Percentiles rank a stretch among this genome's conserved stretches.
These are phyloP conservation scores for Mycteria americana DNA, from an alignment of 2,797 vertebrate genomes.

Conservation along the genomic window DNA sequence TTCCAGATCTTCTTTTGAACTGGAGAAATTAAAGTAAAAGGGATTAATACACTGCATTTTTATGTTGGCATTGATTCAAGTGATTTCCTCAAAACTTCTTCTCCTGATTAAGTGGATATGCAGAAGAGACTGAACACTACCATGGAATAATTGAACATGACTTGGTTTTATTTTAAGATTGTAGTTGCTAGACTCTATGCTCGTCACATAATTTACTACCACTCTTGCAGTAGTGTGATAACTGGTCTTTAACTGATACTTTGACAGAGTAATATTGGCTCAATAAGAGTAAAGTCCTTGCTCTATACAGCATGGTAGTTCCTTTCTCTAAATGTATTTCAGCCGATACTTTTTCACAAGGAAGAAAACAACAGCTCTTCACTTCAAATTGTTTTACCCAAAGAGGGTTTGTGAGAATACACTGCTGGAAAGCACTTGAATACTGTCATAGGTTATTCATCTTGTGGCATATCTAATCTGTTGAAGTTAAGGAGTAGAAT, in stretches of 20 bases:
- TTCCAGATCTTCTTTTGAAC: conserved; percentile 11
- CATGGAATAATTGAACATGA: background rate
- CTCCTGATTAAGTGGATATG: background rate
- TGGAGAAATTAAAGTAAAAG: background rate
- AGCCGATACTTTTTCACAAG: background rate
- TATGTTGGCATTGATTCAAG: background rate
- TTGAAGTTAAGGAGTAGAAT: background rate
- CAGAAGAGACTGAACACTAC: background rate
- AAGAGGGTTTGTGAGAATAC: background rate
- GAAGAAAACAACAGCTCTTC: background rate
- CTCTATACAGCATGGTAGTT: background rate
- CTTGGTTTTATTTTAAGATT: background rate
- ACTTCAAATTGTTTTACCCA: background rate
- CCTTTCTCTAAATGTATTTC: background rate
- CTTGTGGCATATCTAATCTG: background rate
- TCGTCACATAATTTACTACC: background rate
- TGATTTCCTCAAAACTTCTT: background rate
- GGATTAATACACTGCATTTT: background rate
- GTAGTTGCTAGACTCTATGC: background rate
- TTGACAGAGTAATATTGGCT: background rate
- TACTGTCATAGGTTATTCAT: background rate
- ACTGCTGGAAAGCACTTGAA: background rate
- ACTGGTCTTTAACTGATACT: background rate
- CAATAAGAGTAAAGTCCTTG: background rate
- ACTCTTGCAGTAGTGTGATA: background rate